Percentiles rank a stretch among this genome's conserved stretches.
phyloP scores from a whole-genome alignment of 1,140 invertebrate species.

The Meloidogyne floridensis region DNA sequence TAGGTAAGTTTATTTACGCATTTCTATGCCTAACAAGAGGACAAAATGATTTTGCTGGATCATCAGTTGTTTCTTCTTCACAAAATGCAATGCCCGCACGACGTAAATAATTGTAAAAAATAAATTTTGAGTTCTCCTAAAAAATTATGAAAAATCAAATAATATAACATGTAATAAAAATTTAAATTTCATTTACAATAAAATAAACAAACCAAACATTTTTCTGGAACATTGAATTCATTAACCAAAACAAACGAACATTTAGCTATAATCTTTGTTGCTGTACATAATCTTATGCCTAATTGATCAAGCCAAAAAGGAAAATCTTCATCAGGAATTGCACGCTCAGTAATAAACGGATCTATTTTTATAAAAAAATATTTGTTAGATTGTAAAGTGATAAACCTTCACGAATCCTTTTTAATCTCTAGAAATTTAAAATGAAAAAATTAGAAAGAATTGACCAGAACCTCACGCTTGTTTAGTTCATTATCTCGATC shows the following conservation, averaged over 20 bases:
- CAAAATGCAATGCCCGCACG: constrained; percentile 11
- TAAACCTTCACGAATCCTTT: neutral
- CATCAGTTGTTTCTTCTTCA: constrained; percentile 13
- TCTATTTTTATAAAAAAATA: neutral
- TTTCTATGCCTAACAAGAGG: constrained; percentile 25
- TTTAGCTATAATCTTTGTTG: constrained; percentile 17
- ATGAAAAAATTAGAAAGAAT: neutral
- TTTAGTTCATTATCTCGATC: neutral
- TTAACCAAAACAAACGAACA: neutral
- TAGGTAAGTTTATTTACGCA: constrained; percentile 1
- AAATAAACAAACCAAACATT: constrained; percentile 7
- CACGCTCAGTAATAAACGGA: constrained; percentile 17
- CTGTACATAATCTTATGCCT: constrained; percentile 20
- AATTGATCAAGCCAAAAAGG: constrained; percentile 17
- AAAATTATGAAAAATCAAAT: too few relatives aligned
- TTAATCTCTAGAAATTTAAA: neutral
- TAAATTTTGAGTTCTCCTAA: constrained; percentile 13
- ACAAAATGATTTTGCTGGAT: constrained; percentile 5
- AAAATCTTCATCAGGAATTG: constrained; percentile 15
- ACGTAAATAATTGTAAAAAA: constrained; percentile 20
- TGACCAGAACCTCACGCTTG: neutral
- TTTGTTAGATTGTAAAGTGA: neutral
- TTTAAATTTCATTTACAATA: too few relatives aligned
- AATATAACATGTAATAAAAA: too few relatives aligned
- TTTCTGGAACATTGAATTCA: constrained; percentile 17